Evolutionary conservation across 2,888 invertebrate genomes (phyloP).

Genomic region (Drosophila paracracens): DNA sequence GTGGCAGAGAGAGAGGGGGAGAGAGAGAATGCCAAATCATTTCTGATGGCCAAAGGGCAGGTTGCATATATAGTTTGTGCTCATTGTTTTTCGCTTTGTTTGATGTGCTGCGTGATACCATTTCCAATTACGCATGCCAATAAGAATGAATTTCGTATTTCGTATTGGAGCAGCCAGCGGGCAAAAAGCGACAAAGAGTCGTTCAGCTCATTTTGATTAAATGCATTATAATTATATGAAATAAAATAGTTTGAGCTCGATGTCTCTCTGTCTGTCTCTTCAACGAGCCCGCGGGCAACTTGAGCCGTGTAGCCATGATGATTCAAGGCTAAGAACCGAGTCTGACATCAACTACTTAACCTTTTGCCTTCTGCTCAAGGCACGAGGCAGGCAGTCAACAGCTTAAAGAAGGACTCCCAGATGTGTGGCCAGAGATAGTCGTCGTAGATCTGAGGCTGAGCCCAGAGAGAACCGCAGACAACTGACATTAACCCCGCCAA

Average conservation of each 20-base stretch:
- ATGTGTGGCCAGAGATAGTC: slow-evolving; percentile 19
- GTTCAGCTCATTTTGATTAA: slow-evolving; percentile 17
- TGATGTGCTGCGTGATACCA: slow-evolving; percentile 36
- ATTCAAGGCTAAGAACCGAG: slow-evolving; percentile 72
- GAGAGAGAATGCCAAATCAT: slow-evolving; percentile 2
- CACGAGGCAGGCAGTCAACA: slow-evolving; percentile 3
- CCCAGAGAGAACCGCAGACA: slow-evolving; percentile 27
- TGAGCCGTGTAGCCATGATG: slow-evolving; percentile 43
- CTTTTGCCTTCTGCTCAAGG: slow-evolving; percentile 47
- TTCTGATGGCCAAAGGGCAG: slow-evolving; percentile 12
- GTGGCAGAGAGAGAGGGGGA: neutral
- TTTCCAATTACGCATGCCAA: slow-evolving; percentile 43
- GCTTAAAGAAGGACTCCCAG: slow-evolving; percentile 5
- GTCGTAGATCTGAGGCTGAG: slow-evolving; percentile 4
- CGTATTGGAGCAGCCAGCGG: neutral
- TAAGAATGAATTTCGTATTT: slow-evolving; percentile 6
- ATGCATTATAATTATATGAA: slow-evolving; percentile 55
- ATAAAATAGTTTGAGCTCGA: slow-evolving; percentile 19
- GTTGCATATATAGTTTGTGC: neutral
- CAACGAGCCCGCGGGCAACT: slow-evolving; percentile 11
- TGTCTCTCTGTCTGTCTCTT: neutral
- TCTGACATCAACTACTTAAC: slow-evolving; percentile 68
- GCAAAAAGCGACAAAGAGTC: neutral
- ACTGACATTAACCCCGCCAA: slow-evolving; percentile 64
- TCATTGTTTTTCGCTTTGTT: slow-evolving; percentile 36